phyloP scores from a whole-genome alignment of 2,888 invertebrate species.

The Cosmia pyralina region DNA sequence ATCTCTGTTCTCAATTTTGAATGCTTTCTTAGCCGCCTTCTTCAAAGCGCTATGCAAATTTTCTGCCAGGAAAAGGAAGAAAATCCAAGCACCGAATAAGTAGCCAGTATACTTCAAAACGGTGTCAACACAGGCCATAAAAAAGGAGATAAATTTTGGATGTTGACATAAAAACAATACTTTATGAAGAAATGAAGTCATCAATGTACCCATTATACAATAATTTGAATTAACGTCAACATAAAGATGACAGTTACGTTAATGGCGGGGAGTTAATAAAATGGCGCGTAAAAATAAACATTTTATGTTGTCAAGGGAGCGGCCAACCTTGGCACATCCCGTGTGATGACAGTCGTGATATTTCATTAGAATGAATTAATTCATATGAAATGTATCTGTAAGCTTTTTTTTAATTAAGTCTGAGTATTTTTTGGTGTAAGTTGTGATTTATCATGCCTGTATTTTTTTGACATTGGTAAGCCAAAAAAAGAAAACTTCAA shows the following conservation, averaged over 20 bases:
- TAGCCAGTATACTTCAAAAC: background rate
- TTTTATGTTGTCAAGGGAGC: conserved; percentile 54
- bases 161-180: conserved; percentile 4
- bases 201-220: conserved; percentile 22
- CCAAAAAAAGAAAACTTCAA: too few relatives aligned
- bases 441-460: background rate
- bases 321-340: conserved; percentile 55
- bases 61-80: background rate
- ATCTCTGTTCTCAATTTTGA: background rate
- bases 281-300: conserved; percentile 53
- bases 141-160: background rate
- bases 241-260: conserved; percentile 56
- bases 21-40: background rate
- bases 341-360: conserved; percentile 58
- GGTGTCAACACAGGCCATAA: conserved; percentile 10
- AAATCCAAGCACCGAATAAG: background rate
- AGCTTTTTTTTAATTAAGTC: conserved; percentile 53
- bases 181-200: conserved; percentile 39
- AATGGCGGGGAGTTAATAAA: conserved; percentile 54
- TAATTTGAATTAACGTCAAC: conserved; percentile 58
- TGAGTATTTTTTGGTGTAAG: conserved; percentile 18
- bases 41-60: background rate
- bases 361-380: conserved; percentile 63
- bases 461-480: background rate
- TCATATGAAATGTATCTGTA: conserved; percentile 39